Evolutionary conservation across 2,113 vertebrate genomes (phyloP).

Genomic region (Poeciliopsis retropinna): DNA sequence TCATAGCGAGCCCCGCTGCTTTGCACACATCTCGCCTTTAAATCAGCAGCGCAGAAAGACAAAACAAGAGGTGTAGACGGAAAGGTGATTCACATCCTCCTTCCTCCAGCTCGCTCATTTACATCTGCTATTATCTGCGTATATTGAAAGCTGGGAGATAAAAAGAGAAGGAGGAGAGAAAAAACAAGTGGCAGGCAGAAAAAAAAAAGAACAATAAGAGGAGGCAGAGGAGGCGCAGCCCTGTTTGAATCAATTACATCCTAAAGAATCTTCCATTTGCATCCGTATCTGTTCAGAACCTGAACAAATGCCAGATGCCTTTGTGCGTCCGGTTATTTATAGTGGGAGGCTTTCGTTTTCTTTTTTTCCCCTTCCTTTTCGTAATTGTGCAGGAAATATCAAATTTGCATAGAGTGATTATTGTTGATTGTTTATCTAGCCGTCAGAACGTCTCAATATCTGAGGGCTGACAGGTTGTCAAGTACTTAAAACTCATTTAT

Average conservation of each 20-base stretch:
- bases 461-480: slow-evolving; percentile 97
- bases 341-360: slow-evolving; percentile 62
- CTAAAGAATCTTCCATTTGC: slow-evolving; percentile 85
- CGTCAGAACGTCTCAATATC: slow-evolving; percentile 98
- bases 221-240: slow-evolving; percentile 68
- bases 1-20: slow-evolving; percentile 37
- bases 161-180: slow-evolving; percentile 48
- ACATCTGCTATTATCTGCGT: slow-evolving; percentile 77
- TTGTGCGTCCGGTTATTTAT: slow-evolving; percentile 99
- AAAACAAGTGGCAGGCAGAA: slow-evolving; percentile 63
- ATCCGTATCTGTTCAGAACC: slow-evolving; percentile 83
- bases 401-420: slow-evolving; percentile 99
- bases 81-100: slow-evolving; percentile 59
- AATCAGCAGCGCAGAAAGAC: slow-evolving; percentile 51
- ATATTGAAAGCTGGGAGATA: slow-evolving; percentile 77
- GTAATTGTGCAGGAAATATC: slow-evolving; percentile 99
- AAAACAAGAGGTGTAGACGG: slow-evolving; percentile 66
- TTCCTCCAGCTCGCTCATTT: slow-evolving; percentile 72
- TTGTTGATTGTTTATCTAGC: slow-evolving; percentile 99
- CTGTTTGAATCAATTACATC: slow-evolving; percentile 85
- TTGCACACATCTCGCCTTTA: slow-evolving; percentile 34
- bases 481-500: slow-evolving; percentile 99
- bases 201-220: slow-evolving; percentile 70
- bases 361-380: slow-evolving; percentile 13
- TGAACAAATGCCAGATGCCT: slow-evolving; percentile 95